Evolutionary conservation across 2,113 vertebrate genomes (phyloP).

Genomic region (Dasyornis broadbenti): DNA sequence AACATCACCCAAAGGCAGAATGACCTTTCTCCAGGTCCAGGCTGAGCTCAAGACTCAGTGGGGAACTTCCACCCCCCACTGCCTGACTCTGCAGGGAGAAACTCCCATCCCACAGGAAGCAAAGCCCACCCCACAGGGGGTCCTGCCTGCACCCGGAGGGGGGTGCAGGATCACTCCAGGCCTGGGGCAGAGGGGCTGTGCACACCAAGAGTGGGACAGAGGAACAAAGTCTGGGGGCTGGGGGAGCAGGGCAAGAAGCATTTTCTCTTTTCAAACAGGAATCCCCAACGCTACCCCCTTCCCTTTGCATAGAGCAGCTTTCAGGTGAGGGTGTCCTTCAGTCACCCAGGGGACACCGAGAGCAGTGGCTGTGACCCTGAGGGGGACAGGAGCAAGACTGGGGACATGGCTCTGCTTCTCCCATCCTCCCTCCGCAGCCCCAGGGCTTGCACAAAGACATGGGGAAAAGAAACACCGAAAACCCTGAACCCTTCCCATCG

Average conservation of each 20-base stretch:
- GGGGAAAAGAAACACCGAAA: not conserved
- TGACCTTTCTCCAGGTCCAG: not conserved
- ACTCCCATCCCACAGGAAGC: not conserved
- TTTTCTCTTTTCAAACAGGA: not conserved
- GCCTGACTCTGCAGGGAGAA: not conserved
- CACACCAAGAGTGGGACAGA: not conserved
- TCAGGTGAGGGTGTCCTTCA: not conserved
- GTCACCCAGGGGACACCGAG: not conserved
- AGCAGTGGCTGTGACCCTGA: not conserved
- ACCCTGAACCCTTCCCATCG: not conserved
- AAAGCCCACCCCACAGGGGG: not conserved
- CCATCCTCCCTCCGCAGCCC: not conserved
- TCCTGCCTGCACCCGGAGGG: not conserved
- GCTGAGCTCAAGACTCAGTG: not conserved
- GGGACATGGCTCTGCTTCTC: not conserved
- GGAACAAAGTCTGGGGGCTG: not conserved
- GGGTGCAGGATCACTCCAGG: not conserved
- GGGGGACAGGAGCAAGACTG: not conserved
- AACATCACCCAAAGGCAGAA: not conserved
- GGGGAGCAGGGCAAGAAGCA: not conserved
- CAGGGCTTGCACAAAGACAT: not conserved
- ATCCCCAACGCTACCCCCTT: not conserved
- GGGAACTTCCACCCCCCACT: not conserved
- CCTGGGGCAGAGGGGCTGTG: not conserved
- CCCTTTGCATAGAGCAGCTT: slow-evolving; percentile 41